phyloP scores from a whole-genome alignment of 2,888 invertebrate genomes.

The Clivina fossor region DNA sequence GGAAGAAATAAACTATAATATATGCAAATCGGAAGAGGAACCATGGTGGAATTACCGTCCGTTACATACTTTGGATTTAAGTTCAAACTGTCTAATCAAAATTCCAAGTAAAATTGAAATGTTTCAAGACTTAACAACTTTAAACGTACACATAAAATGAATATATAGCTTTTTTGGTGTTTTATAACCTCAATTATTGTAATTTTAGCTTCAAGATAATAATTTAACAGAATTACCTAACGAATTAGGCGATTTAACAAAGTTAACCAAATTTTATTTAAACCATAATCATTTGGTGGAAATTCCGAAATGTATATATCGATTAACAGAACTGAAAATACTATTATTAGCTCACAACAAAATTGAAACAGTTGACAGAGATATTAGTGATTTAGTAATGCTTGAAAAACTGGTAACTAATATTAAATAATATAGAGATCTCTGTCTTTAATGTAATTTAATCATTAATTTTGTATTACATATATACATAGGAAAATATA shows the following conservation, averaged over 20 bases:
- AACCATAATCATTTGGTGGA: slow-evolving; percentile 67
- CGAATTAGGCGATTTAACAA: slow-evolving; percentile 70
- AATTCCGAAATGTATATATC: slow-evolving; percentile 68
- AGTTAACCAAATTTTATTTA: slow-evolving; percentile 67
- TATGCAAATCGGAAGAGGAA: slow-evolving; percentile 60
- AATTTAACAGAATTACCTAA: slow-evolving; percentile 69
- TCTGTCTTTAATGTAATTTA: slow-evolving; percentile 5
- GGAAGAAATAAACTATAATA: slow-evolving; percentile 62
- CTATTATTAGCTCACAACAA: slow-evolving; percentile 77
- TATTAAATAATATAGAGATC: too few relatives aligned
- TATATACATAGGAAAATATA: slow-evolving; percentile 13
- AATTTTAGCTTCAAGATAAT: slow-evolving; percentile 83
- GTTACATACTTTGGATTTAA: slow-evolving; percentile 74
- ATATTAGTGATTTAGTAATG: slow-evolving; percentile 78
- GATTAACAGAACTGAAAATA: slow-evolving; percentile 67
- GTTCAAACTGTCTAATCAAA: slow-evolving; percentile 68
- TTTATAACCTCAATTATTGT: slow-evolving; percentile 15
- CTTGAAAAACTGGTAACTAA: slow-evolving; percentile 68
- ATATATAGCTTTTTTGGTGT: too few relatives aligned
- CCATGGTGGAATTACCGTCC: slow-evolving; percentile 86
- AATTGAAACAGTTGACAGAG: slow-evolving; percentile 66
- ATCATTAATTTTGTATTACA: slow-evolving; percentile 7
- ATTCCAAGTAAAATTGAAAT: slow-evolving; percentile 67
- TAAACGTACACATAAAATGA: slow-evolving; percentile 66
- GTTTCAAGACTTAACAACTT: slow-evolving; percentile 66